Base-by-base conservation (phyloP, 2,113 vertebrate genomes). In the Saimiri boliviensis region DNA sequence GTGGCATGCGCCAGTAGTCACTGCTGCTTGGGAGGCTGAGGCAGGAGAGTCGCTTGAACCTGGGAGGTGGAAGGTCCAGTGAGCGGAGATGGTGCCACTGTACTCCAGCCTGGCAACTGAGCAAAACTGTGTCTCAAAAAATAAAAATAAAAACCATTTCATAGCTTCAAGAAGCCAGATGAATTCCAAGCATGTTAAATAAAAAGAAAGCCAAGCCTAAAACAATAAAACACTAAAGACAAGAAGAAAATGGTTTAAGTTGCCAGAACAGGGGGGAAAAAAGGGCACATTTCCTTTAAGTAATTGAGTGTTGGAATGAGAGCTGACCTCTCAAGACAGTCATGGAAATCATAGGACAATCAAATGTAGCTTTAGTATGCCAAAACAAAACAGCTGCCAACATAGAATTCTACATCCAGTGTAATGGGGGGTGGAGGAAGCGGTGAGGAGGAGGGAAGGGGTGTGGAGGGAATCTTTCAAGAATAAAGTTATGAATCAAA, bases 241-340 rank as follows among this genome's bases (percentile, higher is more conserved):
- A 35, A 70, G 93, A 82, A 90, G 27, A 45, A 56, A 60, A 58
- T 68, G 6, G 27, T 92, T 86, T 49, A 60, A 90, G 35, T 86
- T 63, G 21, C 35, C 37, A 66, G 6, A 17, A 7, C 8, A 58
- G n/a, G 13, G 21, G 9, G 71, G 8, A 54, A 58, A 73, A 87
- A 85, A 73, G 52, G 17, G 17, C 21, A 71, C 1, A 0, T 70
- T 93, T 87, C 23, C 32, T 87, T 93, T 49, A 80, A 88, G 13
- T 37, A 40, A 63, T 0, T 91, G 54, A 52, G 20, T 10, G 25
- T 49, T 74, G 25, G 32, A n/a, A 81, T 52, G 49, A 84, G 10
- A 66, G 37, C 4, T 68, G n/a, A 74, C 40, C 40, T 79, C 32
- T 73, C 10, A 42, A 73, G 11, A 74, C 2, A 58, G 8, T 58